phyloP scores from a whole-genome alignment of 2,113 vertebrate genomes.

The Alethe diademata region DNA sequence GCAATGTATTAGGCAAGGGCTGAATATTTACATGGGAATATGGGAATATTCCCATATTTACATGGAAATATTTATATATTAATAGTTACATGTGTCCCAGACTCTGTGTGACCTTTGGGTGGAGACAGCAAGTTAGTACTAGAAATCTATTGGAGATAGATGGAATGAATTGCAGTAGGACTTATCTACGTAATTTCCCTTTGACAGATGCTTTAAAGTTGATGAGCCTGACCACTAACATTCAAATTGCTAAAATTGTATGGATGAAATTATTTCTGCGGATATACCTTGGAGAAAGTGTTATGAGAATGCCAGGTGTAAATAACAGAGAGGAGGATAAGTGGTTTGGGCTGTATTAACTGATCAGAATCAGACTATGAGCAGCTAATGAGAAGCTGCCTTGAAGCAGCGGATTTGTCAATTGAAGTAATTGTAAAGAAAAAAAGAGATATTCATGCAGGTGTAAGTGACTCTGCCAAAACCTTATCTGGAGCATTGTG shows the following conservation, averaged over 20 bases:
- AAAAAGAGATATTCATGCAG: background rate
- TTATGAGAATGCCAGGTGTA: background rate
- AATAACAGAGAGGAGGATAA: background rate
- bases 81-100: background rate
- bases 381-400: background rate
- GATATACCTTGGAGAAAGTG: background rate
- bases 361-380: background rate
- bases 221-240: background rate
- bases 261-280: background rate
- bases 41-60: no score
- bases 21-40: background rate
- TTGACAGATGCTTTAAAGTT: background rate
- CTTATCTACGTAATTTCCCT: background rate
- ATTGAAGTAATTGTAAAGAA: background rate
- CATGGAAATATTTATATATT: no score
- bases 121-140: background rate
- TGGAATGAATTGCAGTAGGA: background rate
- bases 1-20: background rate
- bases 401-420: background rate
- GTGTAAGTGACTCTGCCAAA: slow-evolving; percentile 23
- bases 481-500: background rate
- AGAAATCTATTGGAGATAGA: background rate
- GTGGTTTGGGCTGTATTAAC: background rate
- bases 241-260: background rate
- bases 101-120: background rate